These are phyloP conservation scores for Pegoplata infirma DNA, from an alignment of 2,888 invertebrate species.

Conservation along the genomic window DNA sequence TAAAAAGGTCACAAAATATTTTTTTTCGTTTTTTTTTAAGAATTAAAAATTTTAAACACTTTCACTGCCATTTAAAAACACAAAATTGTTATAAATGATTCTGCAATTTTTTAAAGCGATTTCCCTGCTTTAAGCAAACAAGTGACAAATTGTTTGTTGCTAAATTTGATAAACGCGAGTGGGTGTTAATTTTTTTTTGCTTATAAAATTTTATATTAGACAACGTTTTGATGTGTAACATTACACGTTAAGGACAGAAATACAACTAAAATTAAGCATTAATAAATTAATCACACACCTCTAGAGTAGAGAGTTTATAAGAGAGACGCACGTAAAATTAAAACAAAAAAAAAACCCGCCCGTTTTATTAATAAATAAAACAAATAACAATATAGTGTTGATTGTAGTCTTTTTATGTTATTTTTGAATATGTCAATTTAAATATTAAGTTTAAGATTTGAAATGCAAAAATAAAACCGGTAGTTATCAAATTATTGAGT, in stretches of 20 bases:
- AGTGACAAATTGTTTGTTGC: neutral
- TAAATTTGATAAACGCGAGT: neutral
- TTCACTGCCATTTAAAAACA: slow-evolving; percentile 4
- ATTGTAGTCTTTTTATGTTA: no score
- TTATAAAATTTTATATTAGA: no score
- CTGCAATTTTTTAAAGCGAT: neutral
- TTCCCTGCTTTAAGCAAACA: neutral
- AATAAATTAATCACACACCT: slow-evolving; percentile 16
- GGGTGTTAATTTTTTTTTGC: slow-evolving; percentile 1
- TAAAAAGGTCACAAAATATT: neutral
- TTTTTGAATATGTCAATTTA: slow-evolving; percentile 24
- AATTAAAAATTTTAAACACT: neutral
- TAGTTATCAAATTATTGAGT: slow-evolving; percentile 4
- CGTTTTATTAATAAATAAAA: neutral
- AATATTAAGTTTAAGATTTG: slow-evolving; percentile 10
- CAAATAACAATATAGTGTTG: slow-evolving; percentile 16
- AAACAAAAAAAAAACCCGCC: neutral
- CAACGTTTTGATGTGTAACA: slow-evolving; percentile 12
- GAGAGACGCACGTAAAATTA: neutral
- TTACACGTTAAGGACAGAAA: slow-evolving; percentile 13
- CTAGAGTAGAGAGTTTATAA: neutral
- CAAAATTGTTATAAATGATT: neutral
- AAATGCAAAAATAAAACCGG: slow-evolving; percentile 39
- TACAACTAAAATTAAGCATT: slow-evolving; percentile 5
- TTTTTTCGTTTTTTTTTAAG: neutral